Evolutionary conservation across 2,888 invertebrate genomes (phyloP).

Genomic region (Mechanitis messenoides): DNA sequence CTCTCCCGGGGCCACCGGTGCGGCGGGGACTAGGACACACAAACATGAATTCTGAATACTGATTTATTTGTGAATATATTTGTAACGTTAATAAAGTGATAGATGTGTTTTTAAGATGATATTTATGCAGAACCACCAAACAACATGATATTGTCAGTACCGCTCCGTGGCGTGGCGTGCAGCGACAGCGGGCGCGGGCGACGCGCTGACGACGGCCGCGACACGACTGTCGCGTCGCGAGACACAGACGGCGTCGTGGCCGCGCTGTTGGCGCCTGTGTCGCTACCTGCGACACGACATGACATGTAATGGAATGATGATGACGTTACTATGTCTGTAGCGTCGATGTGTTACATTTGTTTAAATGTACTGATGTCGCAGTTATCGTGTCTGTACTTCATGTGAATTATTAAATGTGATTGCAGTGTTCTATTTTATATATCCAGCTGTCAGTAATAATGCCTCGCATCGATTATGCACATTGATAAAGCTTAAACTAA

Average conservation of each 20-base stretch:
- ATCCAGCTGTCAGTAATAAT: too few species aligned
- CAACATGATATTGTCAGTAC: not conserved
- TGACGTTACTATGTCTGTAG: too few species aligned
- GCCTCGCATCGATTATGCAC: too few species aligned
- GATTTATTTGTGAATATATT: not conserved
- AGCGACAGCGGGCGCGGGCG: constrained; percentile 46
- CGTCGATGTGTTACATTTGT: too few species aligned
- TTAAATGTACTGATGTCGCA: too few species aligned
- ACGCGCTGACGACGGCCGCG: constrained; percentile 41
- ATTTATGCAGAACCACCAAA: too few species aligned
- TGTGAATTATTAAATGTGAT: too few species aligned
- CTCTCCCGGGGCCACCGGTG: constrained; percentile 69
- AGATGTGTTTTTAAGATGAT: not conserved
- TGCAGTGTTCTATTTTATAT: too few species aligned
- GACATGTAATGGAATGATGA: not conserved
- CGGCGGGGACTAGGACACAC: constrained; percentile 39
- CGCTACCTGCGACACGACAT: constrained; percentile 30
- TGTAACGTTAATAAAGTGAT: not conserved
- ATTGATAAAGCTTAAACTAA: too few species aligned
- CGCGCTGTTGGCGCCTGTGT: constrained; percentile 38
- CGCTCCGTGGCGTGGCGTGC: constrained; percentile 30
- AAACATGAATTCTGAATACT: not conserved
- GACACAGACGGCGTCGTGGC: constrained; percentile 61
- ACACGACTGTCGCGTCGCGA: constrained; percentile 53
- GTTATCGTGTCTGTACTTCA: too few species aligned